A percentile compares a stretch with the other conserved stretches of the same genome.
phyloP scores from a whole-genome alignment of 2,797 vertebrate genomes.

The Otus scops region DNA sequence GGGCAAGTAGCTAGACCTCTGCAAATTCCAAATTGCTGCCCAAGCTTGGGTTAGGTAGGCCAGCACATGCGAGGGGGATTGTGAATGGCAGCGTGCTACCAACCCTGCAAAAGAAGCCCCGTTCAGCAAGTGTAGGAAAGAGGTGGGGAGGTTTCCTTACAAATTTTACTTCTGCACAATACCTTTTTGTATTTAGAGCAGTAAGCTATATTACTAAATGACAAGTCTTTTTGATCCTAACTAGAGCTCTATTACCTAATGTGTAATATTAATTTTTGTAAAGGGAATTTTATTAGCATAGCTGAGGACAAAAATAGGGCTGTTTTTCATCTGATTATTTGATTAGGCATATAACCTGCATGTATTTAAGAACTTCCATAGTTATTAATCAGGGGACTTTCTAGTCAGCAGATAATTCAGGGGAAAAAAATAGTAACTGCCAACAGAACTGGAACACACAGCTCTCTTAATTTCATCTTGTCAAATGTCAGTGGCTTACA shows the following conservation, averaged over 20 bases:
- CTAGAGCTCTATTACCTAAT: neutral
- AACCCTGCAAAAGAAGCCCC: neutral
- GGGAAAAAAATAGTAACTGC: neutral
- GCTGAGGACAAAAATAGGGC: neutral
- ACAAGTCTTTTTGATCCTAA: neutral
- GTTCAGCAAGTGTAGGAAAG: neutral
- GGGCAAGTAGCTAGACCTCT: neutral
- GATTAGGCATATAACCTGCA: neutral
- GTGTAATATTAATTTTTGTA: neutral
- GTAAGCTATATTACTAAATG: neutral
- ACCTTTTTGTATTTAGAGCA: neutral
- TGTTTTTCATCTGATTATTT: conserved; percentile 1
- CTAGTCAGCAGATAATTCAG: neutral
- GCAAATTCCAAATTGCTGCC: neutral
- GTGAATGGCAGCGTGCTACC: neutral
- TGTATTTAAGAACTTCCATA: neutral
- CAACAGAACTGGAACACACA: conserved; percentile 21
- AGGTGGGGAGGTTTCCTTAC: neutral
- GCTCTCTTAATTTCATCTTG: conserved; percentile 32
- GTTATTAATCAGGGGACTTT: conserved; percentile 14
- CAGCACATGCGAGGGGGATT: rapidly evolving
- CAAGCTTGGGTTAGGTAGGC: neutral
- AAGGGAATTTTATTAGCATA: neutral
- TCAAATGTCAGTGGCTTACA: neutral
- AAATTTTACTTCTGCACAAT: neutral